Evolutionary conservation across 2,113 vertebrate species (phyloP).

Genomic region (Brachyhypopomus occidentalis): DNA sequence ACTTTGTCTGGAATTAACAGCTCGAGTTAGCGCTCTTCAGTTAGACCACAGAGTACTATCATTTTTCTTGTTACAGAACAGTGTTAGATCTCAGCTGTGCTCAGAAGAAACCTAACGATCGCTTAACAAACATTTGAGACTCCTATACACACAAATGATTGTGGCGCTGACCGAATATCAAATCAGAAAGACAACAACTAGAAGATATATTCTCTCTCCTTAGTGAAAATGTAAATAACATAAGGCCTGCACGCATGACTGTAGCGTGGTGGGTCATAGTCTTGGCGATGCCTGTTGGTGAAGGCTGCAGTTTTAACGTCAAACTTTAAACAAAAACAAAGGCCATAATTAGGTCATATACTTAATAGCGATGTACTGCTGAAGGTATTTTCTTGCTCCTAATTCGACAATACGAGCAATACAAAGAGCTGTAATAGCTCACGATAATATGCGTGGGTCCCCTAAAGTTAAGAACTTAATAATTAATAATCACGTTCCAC

Average conservation of each 20-base stretch:
- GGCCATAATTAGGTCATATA: neutral
- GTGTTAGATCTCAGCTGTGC: neutral
- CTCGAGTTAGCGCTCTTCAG: neutral
- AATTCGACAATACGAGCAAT: conserved; percentile 8
- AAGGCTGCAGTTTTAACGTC: neutral
- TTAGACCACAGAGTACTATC: neutral
- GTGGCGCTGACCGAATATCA: neutral
- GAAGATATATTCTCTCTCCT: neutral
- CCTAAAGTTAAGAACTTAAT: conserved; percentile 20
- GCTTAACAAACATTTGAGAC: neutral
- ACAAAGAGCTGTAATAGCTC: conserved; percentile 2
- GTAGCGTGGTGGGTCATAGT: neutral
- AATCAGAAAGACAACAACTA: neutral
- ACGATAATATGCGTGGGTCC: neutral
- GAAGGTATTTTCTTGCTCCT: neutral
- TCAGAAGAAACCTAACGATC: neutral
- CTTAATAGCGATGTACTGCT: neutral
- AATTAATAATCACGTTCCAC: conserved; percentile 21
- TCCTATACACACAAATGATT: neutral
- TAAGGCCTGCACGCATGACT: neutral
- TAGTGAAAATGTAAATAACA: neutral
- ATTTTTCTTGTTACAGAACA: neutral
- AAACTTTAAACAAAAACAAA: neutral
- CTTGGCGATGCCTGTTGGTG: neutral
- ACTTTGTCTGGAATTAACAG: too few relatives aligned